phyloP scores from a whole-genome alignment of 2,888 invertebrate genomes.

The Gastrophysa polygoni region DNA sequence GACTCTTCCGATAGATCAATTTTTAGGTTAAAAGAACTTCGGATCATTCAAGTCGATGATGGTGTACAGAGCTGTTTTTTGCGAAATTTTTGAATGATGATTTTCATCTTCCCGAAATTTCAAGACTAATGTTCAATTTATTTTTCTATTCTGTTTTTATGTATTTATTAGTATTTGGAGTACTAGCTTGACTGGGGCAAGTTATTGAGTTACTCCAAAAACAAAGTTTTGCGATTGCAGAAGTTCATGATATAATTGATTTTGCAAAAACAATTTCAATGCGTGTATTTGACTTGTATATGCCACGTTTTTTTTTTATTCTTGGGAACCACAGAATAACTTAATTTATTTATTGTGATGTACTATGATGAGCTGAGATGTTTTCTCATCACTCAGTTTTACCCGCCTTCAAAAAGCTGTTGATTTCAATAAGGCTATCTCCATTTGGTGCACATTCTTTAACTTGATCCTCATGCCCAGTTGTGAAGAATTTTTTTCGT shows the following conservation, averaged over 20 bases:
- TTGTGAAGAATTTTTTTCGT: slow-evolving; percentile 12
- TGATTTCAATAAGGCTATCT: not conserved
- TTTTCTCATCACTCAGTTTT: not conserved
- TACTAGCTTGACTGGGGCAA: slow-evolving; percentile 43
- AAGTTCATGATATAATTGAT: too few relatives aligned
- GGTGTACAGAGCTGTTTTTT: too few relatives aligned
- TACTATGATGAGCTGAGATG: not conserved
- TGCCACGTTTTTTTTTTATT: too few relatives aligned
- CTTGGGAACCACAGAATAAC: not conserved
- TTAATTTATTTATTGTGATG: slow-evolving; percentile 15
- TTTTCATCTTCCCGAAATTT: slow-evolving; percentile 31
- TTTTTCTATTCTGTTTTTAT: slow-evolving; percentile 30
- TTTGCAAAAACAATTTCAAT: too few relatives aligned
- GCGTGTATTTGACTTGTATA: not conserved
- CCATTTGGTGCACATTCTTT: not conserved
- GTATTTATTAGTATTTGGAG: slow-evolving; percentile 36
- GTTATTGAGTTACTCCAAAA: slow-evolving; percentile 27
- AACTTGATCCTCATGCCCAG: not conserved
- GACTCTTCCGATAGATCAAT: slow-evolving; percentile 16
- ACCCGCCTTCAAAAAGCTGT: not conserved
- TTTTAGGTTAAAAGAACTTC: slow-evolving; percentile 17
- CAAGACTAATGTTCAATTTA: slow-evolving; percentile 31
- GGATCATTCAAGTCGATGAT: too few relatives aligned
- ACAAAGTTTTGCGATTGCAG: slow-evolving; percentile 15
- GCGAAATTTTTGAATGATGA: slow-evolving; percentile 14